Evolutionary conservation across 2,113 vertebrate genomes (phyloP), one percentile per base, ranked within the genome.

Genomic region (Deroptyus accipitrinus): DNA sequence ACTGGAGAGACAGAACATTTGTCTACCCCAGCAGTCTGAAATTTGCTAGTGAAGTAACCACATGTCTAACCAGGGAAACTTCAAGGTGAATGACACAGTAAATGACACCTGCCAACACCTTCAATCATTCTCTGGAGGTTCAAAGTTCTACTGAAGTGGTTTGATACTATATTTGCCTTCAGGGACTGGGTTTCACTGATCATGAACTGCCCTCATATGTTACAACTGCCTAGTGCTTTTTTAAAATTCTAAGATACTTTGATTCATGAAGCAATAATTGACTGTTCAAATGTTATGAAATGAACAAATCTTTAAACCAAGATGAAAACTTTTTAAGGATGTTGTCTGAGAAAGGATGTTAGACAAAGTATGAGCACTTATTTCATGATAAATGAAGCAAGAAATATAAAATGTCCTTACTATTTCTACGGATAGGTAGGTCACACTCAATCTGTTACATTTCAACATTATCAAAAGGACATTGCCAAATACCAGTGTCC

Each of bases 81-180:
- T 96, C 69, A 94, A 97, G 93, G 94, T 95, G 88, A 79, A 93
- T 86, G 70, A 52, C 75, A 85, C 30, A 52, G 37, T 83, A 94
- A 94, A 91, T 96, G 91, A 87, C 88, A 96, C 39, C 86, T 96
- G 88, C 68, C 93, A 92, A 94, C 89, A 64, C 49, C 70, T 77
- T 75, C 85, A 66, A 11, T 95, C 80, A 86, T 93, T 37, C 25
- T 69, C 24, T 11, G 2, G 74, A 94, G 63, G 37, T 42, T 89
- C 70, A 87, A 84, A 86, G 74, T 73, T 87, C 42, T 27, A 33
- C 27, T 0, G 2, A 49, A 28, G 19, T 77, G 67, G 51, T 85
- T 90, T 87, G 42, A 57, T 44, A 17, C 16, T 37, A 19, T 28
- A 48, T 82, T 66, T 90, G 17, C 9, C 74, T 89, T 87, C 9